Evolutionary conservation across 2,888 invertebrate genomes (phyloP).

Genomic region (Lasiommata megera): DNA sequence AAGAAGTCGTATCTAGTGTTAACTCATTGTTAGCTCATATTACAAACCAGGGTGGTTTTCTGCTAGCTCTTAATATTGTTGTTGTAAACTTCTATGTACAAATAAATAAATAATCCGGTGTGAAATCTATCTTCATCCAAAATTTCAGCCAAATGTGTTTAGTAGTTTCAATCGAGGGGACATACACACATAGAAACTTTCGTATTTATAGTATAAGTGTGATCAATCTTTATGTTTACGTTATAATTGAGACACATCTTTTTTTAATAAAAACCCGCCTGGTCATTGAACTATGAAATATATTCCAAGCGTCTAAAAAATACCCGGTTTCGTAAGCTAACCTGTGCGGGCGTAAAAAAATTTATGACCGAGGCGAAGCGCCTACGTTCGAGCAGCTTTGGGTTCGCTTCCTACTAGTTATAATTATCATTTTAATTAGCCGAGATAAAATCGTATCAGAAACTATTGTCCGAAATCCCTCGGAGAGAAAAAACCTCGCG

Average conservation of each 20-base stretch:
- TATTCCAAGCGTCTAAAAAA: conserved; percentile 25
- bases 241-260: conserved; percentile 8
- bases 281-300: conserved; percentile 31
- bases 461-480: conserved; percentile 57
- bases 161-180: too few species aligned
- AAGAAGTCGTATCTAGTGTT: too few species aligned
- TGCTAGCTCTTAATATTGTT: too few species aligned
- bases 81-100: too few species aligned
- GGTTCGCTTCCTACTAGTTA: conserved; percentile 68
- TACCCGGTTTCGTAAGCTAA: conserved; percentile 44
- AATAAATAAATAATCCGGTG: too few species aligned
- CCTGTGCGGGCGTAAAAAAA: conserved; percentile 58
- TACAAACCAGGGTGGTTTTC: too few species aligned
- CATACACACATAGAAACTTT: too few species aligned
- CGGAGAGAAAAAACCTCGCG: conserved; percentile 38
- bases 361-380: conserved; percentile 60
- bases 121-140: too few species aligned
- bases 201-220: background rate
- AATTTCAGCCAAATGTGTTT: too few species aligned
- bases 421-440: conserved; percentile 70
- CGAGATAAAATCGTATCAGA: conserved; percentile 37
- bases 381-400: conserved; percentile 62
- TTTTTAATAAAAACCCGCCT: conserved; percentile 8
- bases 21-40: too few species aligned
- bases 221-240: too few species aligned